Evolutionary conservation across 1,140 invertebrate species (phyloP).

Genomic region (Lucilia cuprina): DNA sequence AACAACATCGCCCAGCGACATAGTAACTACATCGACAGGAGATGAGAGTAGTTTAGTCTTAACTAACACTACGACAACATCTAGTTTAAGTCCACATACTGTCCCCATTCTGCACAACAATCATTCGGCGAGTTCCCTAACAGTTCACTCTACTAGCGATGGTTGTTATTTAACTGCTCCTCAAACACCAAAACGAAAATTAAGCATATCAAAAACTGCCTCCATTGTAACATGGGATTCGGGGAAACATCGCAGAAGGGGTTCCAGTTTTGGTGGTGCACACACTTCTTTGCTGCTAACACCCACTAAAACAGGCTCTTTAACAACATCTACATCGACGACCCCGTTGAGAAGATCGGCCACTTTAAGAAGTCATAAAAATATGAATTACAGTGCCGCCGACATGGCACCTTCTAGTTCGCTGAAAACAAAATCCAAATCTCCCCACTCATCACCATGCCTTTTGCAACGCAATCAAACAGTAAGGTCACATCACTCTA

Average conservation of each 20-base stretch:
- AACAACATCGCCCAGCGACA: slow-evolving; percentile 42
- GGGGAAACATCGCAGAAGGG: slow-evolving; percentile 61
- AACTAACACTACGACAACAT: background rate
- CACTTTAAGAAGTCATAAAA: slow-evolving; percentile 67
- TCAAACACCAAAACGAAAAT: slow-evolving; percentile 51
- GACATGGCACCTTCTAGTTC: slow-evolving; percentile 31
- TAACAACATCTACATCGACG: slow-evolving; percentile 59
- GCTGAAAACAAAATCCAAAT: slow-evolving; percentile 45
- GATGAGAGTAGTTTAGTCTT: slow-evolving; percentile 30
- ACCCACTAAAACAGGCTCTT: slow-evolving; percentile 57
- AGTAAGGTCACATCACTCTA: slow-evolving; percentile 71
- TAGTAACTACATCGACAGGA: slow-evolving; percentile 40
- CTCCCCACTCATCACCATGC: slow-evolving; percentile 63
- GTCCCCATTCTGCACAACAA: slow-evolving; percentile 32
- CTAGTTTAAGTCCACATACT: slow-evolving; percentile 26
- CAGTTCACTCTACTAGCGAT: slow-evolving; percentile 45
- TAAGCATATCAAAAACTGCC: slow-evolving; percentile 59
- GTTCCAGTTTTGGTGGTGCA: slow-evolving; percentile 69
- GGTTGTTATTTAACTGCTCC: slow-evolving; percentile 47
- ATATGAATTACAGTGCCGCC: slow-evolving; percentile 55
- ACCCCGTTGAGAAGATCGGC: slow-evolving; percentile 67
- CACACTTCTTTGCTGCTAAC: slow-evolving; percentile 64
- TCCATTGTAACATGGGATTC: slow-evolving; percentile 71
- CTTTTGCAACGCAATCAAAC: slow-evolving; percentile 62
- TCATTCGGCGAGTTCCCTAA: slow-evolving; percentile 43